Conservation (phyloP, 2,113 vertebrate genomes). For the Lamprologus lemairii region DNA sequence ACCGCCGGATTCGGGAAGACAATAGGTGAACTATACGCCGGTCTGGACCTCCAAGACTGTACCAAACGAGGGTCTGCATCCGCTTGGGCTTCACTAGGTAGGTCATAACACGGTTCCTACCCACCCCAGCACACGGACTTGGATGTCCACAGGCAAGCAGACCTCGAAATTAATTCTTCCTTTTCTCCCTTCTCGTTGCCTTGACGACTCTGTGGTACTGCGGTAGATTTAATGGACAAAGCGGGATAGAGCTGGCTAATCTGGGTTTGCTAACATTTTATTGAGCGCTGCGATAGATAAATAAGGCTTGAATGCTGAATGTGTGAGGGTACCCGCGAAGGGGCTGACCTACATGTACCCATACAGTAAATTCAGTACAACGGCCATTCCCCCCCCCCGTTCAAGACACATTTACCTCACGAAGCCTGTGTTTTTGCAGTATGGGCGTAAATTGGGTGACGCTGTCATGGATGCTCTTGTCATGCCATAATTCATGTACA, state of each 20-base stretch:
- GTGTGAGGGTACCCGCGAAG: neutral
- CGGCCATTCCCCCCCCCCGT: neutral
- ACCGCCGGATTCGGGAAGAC: conserved; percentile 38
- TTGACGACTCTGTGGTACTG: conserved; percentile 34
- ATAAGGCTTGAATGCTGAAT: neutral
- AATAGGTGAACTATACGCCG: conserved; percentile 35
- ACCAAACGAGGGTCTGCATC: neutral
- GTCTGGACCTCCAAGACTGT: neutral
- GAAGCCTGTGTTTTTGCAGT: neutral
- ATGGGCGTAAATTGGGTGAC: conserved; percentile 15
- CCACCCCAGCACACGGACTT: neutral
- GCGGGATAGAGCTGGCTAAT: conserved; percentile 23
- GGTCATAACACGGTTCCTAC: neutral
- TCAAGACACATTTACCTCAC: neutral
- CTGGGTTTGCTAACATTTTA: neutral
- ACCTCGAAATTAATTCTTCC: neutral
- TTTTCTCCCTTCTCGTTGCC: conserved; percentile 1
- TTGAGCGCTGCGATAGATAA: neutral
- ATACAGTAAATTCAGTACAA: neutral
- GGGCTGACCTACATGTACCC: conserved; percentile 26
- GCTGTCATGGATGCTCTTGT: neutral
- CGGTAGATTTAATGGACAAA: conserved; percentile 43
- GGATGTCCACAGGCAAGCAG: neutral
- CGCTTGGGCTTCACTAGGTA: conserved; percentile 22
- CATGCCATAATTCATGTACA: neutral